Conservation (phyloP, 2,797 vertebrate species). For the Sebastes trivittatus region DNA sequence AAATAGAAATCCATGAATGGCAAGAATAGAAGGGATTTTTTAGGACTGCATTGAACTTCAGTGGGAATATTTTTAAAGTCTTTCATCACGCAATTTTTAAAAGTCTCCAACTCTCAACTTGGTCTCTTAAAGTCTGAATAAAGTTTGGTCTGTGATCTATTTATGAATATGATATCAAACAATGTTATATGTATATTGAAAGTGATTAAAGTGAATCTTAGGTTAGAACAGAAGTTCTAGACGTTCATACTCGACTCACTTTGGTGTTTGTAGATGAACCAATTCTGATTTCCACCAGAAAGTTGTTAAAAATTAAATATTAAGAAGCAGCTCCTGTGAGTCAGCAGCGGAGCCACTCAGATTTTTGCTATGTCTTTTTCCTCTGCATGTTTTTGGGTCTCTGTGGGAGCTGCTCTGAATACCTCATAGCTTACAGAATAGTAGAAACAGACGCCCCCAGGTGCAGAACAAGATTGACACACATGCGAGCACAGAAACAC, state of each 20-base stretch:
- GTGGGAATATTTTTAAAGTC: not conserved
- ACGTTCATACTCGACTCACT: not conserved
- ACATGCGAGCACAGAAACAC: conserved; percentile 20
- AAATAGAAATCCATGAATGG: conserved; percentile 22
- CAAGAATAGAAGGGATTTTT: not conserved
- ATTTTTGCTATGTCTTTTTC: conserved; percentile 34
- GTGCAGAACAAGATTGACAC: conserved; percentile 66
- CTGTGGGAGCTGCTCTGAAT: conserved; percentile 48
- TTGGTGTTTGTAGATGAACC: conserved; percentile 5
- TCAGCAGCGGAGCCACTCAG: not conserved
- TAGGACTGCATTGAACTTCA: not conserved
- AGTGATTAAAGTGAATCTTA: not conserved
- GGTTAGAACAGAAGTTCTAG: not conserved
- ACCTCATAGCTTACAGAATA: conserved; percentile 66
- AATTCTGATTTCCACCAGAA: not conserved
- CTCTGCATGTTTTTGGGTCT: conserved; percentile 23
- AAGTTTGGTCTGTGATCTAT: not conserved
- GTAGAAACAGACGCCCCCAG: conserved; percentile 75
- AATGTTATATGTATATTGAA: not conserved
- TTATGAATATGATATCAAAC: not conserved
- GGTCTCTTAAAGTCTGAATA: not conserved
- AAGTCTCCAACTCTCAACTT: not conserved
- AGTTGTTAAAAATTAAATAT: not conserved
- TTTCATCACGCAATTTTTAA: not conserved
- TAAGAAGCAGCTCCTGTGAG: conserved; percentile 11